A percentile compares a stretch with the other conserved stretches of the same genome.
Conservation (phyloP, 2,888 invertebrate species). For the Pimpla rufipes region DNA sequence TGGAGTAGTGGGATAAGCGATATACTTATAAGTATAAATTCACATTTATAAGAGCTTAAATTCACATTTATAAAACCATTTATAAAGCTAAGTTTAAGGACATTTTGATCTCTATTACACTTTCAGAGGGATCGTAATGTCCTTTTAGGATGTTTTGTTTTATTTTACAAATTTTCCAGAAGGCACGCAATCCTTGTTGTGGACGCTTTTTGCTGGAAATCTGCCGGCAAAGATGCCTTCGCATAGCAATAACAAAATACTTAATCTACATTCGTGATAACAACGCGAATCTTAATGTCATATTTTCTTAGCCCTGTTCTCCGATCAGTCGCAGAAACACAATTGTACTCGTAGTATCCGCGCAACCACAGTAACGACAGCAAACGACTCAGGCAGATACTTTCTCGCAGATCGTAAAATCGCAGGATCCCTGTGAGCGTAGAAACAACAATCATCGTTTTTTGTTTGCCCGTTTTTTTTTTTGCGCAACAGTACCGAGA, state of each 20-base stretch:
- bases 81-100: no score
- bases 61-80: no score
- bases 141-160: neutral
- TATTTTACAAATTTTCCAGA: no score
- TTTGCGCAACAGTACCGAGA: conserved; percentile 43
- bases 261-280: no score
- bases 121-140: neutral
- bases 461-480: conserved; percentile 10
- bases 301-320: neutral
- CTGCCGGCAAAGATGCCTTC: no score
- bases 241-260: no score
- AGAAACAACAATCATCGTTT: conserved; percentile 32
- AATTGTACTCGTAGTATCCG: conserved; percentile 32
- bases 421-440: conserved; percentile 16
- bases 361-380: conserved; percentile 12
- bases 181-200: no score
- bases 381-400: conserved; percentile 32
- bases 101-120: no score
- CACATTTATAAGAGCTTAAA: no score
- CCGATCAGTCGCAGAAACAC: neutral
- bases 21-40: conserved; percentile 26
- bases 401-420: conserved; percentile 60
- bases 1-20: no score
- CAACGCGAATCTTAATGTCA: neutral
- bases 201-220: no score